These are phyloP conservation scores for Rhinopomastus cyanomelas DNA, from an alignment of 2,113 vertebrate species.

Conservation along the genomic window DNA sequence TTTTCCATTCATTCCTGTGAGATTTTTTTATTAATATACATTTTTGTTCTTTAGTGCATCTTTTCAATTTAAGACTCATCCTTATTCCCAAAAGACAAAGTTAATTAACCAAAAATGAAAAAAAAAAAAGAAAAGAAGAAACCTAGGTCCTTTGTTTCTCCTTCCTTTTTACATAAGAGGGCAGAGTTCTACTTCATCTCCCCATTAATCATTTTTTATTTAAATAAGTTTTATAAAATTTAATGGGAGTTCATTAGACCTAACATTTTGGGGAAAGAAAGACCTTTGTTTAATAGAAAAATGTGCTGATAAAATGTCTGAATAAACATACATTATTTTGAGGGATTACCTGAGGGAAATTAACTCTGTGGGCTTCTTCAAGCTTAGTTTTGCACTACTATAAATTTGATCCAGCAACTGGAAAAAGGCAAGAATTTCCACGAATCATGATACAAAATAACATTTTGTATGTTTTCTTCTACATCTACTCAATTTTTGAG, in stretches of 20 bases:
- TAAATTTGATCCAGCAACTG: neutral
- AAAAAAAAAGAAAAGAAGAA: neutral
- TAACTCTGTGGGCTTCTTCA: neutral
- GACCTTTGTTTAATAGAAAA: conserved; percentile 29
- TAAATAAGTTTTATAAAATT: conserved; percentile 32
- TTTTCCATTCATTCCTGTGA: neutral
- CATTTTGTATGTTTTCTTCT: neutral
- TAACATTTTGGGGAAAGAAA: conserved; percentile 20
- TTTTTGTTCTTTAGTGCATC: neutral
- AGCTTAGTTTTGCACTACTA: neutral
- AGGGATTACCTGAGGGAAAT: neutral
- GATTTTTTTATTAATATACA: neutral
- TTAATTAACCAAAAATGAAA: conserved; percentile 34
- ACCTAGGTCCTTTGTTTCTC: neutral
- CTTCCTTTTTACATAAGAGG: conserved; percentile 20
- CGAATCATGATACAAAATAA: neutral
- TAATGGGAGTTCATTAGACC: conserved; percentile 29
- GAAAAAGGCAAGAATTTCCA: neutral
- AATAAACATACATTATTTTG: neutral
- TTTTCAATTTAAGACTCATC: neutral
- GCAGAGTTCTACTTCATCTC: conserved; percentile 15
- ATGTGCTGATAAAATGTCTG: neutral
- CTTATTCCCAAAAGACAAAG: conserved; percentile 3
- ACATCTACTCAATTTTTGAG: neutral
- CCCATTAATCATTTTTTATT: conserved; percentile 40